Evolutionary conservation across 2,888 invertebrate genomes (phyloP), one percentile per base, ranked within the genome.

Genomic region (Stenotaenia linearis): DNA sequence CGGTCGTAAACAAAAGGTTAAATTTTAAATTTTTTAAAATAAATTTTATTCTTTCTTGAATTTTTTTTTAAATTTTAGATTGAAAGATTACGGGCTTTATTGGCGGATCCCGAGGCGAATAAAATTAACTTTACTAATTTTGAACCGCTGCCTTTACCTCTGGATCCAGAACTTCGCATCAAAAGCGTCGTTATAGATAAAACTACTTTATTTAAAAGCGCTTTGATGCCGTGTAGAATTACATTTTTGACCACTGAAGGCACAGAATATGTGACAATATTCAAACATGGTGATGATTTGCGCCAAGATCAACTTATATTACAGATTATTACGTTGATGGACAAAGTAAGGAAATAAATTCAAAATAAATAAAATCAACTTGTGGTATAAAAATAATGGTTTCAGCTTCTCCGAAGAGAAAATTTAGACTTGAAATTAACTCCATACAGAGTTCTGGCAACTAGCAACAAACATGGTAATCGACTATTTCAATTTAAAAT

Each of bases 281-380:
- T 98, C 86, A 99, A 99, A 86, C 92, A 97, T 84, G 99, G 99
- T 0, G 99, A 99, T 86, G 98, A 99, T 86, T 87, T 99, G 78
- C 89, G 99, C 1, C 98, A 99, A 87, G 98, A 99, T 88, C 98
- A 99, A 86, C 89, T 99, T 0, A 95, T 99, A 81, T 88, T 99
- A 75, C 98, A 99, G 88, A 98, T 98, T 90, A 98, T 99, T 56
- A 95, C 96, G 0, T 88, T 99, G 15, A 99, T 99, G 97, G 99
- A 99, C 86, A 96, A 86, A 84, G 87, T 87, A 82, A 79, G 78
- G 37, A 4, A 15, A 18, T 25, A 23, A 45, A 30, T 32, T 74
- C 9, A 37, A 18, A 35, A 12, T 32, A 18, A 32, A 78, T 23
- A 12, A 78, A 21, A 23, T 78, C 9, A 15, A 30, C 10, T 25